Evolutionary conservation across 2,113 vertebrate genomes (phyloP).

Genomic region (Vombatus ursinus): DNA sequence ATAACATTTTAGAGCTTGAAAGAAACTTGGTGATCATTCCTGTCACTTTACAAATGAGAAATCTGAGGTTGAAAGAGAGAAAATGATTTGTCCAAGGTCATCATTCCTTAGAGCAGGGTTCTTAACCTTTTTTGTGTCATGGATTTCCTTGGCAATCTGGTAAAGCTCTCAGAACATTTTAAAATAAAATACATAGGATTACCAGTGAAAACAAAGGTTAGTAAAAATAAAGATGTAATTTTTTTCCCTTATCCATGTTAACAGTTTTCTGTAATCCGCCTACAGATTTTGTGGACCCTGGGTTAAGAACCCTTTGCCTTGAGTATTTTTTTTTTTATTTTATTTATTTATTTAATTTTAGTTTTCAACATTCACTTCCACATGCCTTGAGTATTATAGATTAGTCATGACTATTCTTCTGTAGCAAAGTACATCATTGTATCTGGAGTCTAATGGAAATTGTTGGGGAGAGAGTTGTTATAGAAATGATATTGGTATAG

Average conservation of each 20-base stretch:
- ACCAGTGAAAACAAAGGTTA: neutral
- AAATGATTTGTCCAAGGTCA: neutral
- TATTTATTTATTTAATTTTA: too few species aligned
- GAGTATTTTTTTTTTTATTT: neutral
- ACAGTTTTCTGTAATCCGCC: neutral
- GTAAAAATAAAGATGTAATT: neutral
- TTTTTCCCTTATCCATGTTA: neutral
- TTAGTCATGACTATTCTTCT: neutral
- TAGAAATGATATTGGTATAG: neutral
- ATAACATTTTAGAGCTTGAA: neutral
- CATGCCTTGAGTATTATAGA: neutral
- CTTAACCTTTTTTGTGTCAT: neutral
- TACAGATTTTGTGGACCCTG: neutral
- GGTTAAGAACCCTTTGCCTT: neutral
- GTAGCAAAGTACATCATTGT: neutral
- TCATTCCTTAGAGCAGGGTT: neutral
- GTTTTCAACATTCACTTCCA: too few species aligned
- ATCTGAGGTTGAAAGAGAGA: neutral
- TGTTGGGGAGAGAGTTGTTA: neutral
- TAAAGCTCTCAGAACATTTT: neutral
- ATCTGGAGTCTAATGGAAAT: neutral
- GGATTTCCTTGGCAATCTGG: neutral
- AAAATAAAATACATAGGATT: neutral
- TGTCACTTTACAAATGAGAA: neutral
- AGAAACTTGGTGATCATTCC: neutral